Evolutionary conservation across 2,113 vertebrate species (phyloP).

Genomic region (Rhineura floridana): DNA sequence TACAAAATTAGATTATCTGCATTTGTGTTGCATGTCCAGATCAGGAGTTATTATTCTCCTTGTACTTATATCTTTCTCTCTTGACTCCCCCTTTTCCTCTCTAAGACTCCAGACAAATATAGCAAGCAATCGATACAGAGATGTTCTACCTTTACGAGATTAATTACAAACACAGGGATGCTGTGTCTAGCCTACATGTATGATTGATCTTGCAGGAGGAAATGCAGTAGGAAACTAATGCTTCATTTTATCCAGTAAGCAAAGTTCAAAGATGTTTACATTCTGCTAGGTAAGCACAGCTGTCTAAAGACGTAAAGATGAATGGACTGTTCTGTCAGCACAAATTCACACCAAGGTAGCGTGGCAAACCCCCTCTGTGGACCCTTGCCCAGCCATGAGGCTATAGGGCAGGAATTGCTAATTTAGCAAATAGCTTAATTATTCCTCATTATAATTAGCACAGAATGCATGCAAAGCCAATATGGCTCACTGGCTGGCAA

Average conservation of each 20-base stretch:
- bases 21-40: background rate
- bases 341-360: constrained; percentile 54
- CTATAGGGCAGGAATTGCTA: constrained; percentile 45
- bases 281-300: constrained; percentile 78
- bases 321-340: constrained; percentile 72
- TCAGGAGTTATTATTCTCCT: constrained; percentile 57
- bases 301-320: constrained; percentile 70
- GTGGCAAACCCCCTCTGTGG: constrained; percentile 7
- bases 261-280: constrained; percentile 74
- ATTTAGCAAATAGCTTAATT: constrained; percentile 61
- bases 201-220: constrained; percentile 75
- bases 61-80: constrained; percentile 51
- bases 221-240: constrained; percentile 75
- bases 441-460: constrained; percentile 47
- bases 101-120: constrained; percentile 51
- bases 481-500: background rate
- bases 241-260: constrained; percentile 76
- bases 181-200: constrained; percentile 43
- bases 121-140: constrained; percentile 51
- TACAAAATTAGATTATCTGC: background rate
- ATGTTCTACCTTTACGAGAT: constrained; percentile 63
- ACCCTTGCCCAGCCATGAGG: constrained; percentile 13
- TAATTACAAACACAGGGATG: constrained; percentile 70
- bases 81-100: background rate
- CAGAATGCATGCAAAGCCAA: background rate